Conservation (phyloP, 2,888 invertebrate genomes). For the Morpho achilles region DNA sequence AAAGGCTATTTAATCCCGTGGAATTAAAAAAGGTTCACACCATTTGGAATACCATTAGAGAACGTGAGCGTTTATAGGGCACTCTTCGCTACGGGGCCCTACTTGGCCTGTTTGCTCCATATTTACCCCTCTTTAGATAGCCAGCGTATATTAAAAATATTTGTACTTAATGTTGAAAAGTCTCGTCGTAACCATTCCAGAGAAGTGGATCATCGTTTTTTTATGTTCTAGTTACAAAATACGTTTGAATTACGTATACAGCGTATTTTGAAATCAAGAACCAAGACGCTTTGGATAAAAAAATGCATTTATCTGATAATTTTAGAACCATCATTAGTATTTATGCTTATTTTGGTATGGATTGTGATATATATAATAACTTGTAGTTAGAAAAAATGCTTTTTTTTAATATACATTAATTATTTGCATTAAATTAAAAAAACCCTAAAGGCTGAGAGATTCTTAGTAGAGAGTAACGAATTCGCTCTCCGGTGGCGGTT, state of each 20-base stretch:
- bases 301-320: no score
- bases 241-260: background rate
- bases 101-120: conserved; percentile 27
- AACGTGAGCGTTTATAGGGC: conserved; percentile 30
- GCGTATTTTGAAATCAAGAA: no score
- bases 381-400: no score
- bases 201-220: conserved; percentile 6
- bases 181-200: conserved; percentile 7
- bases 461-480: no score
- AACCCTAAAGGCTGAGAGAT: no score
- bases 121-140: conserved; percentile 24
- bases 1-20: conserved; percentile 35
- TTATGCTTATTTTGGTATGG: no score
- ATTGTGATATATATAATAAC: no score
- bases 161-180: conserved; percentile 13
- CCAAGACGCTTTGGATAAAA: no score
- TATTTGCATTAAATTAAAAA: no score
- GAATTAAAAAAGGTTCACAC: conserved; percentile 29
- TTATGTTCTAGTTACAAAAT: conserved; percentile 1
- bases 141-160: conserved; percentile 17
- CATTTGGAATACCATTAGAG: conserved; percentile 32
- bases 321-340: no score
- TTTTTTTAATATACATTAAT: no score
- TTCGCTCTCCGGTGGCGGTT: no score
- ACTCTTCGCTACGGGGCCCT: conserved; percentile 27